These are phyloP conservation scores for Allacma fusca DNA, from an alignment of 2,888 invertebrate genomes.

Conservation along the genomic window DNA sequence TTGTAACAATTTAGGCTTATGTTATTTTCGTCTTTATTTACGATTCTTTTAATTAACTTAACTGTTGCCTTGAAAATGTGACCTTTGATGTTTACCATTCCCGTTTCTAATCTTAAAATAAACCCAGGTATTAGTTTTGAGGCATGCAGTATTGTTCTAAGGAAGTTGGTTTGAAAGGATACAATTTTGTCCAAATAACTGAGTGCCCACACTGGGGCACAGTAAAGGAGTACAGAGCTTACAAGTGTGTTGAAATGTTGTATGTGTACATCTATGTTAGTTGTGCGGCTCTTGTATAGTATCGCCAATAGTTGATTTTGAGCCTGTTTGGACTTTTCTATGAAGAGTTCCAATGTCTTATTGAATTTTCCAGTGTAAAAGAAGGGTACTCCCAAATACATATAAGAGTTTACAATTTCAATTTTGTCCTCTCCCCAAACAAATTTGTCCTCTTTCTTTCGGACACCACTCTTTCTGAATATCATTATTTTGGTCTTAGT, in stretches of 20 bases:
- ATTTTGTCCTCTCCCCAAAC: background rate
- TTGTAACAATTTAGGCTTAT: too few species aligned
- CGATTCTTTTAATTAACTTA: too few species aligned
- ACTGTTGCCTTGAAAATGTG: too few species aligned
- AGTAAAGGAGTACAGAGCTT: background rate
- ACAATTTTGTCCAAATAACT: too few species aligned
- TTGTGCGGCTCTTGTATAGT: background rate
- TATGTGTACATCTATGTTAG: background rate
- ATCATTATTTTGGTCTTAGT: background rate
- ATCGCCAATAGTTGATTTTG: background rate
- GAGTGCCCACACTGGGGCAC: too few species aligned
- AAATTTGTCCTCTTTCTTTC: background rate
- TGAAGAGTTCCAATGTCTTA: background rate
- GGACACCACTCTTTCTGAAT: background rate
- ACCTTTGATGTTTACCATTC: too few species aligned
- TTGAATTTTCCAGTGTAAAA: background rate
- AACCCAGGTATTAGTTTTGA: too few species aligned
- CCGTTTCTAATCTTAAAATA: too few species aligned
- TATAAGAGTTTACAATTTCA: background rate
- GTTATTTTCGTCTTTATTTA: too few species aligned
- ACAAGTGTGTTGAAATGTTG: background rate
- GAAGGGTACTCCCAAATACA: background rate
- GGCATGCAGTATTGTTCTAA: too few species aligned
- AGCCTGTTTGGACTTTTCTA: background rate
- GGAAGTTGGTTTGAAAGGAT: too few species aligned